Base-by-base conservation (phyloP, 92 coral and sea anemone genomes). In the Isaurus tuberculatus region DNA sequence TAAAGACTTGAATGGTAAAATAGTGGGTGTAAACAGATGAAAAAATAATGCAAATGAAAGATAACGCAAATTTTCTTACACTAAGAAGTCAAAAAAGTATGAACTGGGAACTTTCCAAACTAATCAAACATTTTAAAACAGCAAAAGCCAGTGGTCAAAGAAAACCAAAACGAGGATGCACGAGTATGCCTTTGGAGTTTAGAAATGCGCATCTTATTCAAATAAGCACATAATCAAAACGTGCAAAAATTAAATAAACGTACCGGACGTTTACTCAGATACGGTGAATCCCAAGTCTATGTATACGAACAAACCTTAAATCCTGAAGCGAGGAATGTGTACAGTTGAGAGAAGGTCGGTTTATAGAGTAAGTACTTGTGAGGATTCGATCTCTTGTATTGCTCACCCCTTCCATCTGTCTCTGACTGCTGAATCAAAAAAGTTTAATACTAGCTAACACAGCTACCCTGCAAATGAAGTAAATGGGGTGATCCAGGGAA, bases 281-380 rank as follows among this genome's bases (percentile, higher is more conserved):
- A n/a, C n/a, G n/a, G n/a, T n/a, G n/a, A n/a, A n/a, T n/a, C n/a
- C n/a, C n/a, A n/a, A n/a, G n/a, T n/a, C n/a, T n/a, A n/a, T n/a
- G n/a, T n/a, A n/a, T n/a, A n/a, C 9, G 8, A 23, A 25, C 77
- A 48, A 70, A 95, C 99, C 99, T 96, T 96, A 43, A 96, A 88
- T 8, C 99, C 98, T 57, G 94, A 92, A n/a, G 96, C 92, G 61
- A 96, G 95, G 75, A 96, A 96, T 14, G 95, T 95, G 90, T 90
- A 84, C 26, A 96, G 78, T 88, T 96, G 99, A 17, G 96, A 70
- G 22, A 94, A 87, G 2, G 98, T 92, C 15, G 99, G 99, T 73
- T 96, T 96, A 84, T 96, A 96, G 32, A 96, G 86, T 26, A 96
- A 93, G 75, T 94, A 96, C 86, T 96, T 96, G 89, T 96, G 99